These are phyloP conservation scores for Emydura subglobosa DNA, from an alignment of 2,113 vertebrate species.

Conservation along the genomic window DNA sequence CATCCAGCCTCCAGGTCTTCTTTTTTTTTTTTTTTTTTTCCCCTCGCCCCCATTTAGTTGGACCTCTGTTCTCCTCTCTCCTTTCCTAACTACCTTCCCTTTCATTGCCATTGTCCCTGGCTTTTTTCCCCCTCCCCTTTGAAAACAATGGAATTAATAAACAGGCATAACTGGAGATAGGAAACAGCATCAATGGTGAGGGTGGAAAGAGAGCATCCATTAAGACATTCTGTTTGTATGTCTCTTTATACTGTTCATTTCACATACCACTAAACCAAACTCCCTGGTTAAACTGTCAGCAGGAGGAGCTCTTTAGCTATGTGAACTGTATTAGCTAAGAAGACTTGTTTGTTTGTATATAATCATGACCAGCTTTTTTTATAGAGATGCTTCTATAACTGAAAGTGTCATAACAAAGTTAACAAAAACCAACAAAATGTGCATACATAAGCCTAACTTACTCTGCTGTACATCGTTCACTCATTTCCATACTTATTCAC, in stretches of 20 bases:
- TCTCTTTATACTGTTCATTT: accelerated
- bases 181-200: not conserved
- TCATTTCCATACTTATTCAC: not conserved
- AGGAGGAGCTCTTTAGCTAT: slow-evolving; percentile 68
- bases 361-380: not conserved
- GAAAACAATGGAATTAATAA: not conserved
- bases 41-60: not conserved
- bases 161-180: not conserved
- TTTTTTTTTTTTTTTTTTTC: too few relatives aligned
- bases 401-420: not conserved
- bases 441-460: not conserved
- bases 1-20: not conserved
- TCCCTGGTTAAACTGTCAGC: slow-evolving; percentile 16
- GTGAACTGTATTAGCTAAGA: accelerated
- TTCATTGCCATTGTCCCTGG: not conserved
- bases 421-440: not conserved
- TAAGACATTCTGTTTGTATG: accelerated
- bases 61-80: not conserved
- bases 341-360: not conserved
- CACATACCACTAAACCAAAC: not conserved
- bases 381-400: not conserved
- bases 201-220: accelerated
- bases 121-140: not conserved
- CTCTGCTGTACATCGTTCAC: not conserved
- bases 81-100: not conserved